Evolutionary conservation across 2,888 invertebrate species (phyloP).

Genomic region (Diploptera punctata): DNA sequence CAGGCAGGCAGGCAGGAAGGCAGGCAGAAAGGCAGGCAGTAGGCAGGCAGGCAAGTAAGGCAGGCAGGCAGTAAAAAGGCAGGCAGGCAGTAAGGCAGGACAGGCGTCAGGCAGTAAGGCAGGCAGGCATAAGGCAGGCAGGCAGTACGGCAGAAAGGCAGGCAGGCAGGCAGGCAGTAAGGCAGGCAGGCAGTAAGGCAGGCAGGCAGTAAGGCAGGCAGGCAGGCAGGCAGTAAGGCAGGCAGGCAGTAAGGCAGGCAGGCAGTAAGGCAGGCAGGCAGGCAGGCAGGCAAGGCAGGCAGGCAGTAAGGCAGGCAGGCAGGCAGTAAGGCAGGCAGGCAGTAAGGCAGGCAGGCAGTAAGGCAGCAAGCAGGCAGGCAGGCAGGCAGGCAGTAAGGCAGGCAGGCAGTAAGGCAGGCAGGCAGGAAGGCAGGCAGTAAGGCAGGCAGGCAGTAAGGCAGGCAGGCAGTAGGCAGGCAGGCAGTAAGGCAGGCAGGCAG

Average conservation of each 20-base stretch:
- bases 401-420: no score
- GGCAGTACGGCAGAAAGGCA: not conserved
- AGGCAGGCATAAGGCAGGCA: not conserved
- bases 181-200: not conserved
- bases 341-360: not conserved
- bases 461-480: no score
- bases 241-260: not conserved
- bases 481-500: no score
- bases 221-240: not conserved
- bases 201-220: not conserved
- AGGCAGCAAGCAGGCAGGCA: not conserved
- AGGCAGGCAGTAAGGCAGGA: not conserved
- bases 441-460: not conserved
- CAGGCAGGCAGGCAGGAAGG: not conserved
- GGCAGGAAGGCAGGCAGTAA: no score
- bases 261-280: not conserved
- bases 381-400: not conserved
- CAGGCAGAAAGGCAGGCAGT: not conserved
- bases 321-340: not conserved
- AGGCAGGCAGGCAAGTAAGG: not conserved
- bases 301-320: not conserved
- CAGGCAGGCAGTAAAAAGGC: not conserved
- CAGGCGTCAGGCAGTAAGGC: not conserved
- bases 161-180: not conserved
- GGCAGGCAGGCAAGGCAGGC: not conserved